phyloP scores from a whole-genome alignment of 2,888 invertebrate genomes.

The Diadegma fenestrale region DNA sequence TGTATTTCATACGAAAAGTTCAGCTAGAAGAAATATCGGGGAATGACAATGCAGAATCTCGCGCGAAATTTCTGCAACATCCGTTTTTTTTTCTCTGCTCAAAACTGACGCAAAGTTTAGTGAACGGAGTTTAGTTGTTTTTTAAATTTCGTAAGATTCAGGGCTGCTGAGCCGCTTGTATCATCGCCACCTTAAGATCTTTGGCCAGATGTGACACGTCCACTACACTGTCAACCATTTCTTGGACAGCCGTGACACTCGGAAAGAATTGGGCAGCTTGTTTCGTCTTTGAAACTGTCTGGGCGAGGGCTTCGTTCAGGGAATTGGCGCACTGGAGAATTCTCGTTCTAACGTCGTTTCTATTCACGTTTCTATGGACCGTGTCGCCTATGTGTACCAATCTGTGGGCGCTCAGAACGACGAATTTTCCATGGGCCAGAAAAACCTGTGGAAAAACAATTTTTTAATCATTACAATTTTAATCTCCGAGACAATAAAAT shows the following conservation, averaged over 20 bases:
- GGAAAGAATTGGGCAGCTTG: conserved; percentile 97
- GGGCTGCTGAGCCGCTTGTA: conserved; percentile 88
- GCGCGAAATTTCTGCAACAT: conserved; percentile 24
- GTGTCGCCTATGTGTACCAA: conserved; percentile 98
- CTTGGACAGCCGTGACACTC: conserved; percentile 94
- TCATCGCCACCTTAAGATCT: conserved; percentile 91
- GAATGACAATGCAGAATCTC: conserved; percentile 19
- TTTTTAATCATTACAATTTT: too few relatives aligned
- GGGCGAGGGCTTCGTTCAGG: conserved; percentile 92
- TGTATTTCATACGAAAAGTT: conserved; percentile 14
- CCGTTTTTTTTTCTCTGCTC: conserved; percentile 9
- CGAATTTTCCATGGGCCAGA: conserved; percentile 97
- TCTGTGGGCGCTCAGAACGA: conserved; percentile 96
- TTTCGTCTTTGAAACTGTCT: conserved; percentile 95
- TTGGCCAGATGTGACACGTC: conserved; percentile 94
- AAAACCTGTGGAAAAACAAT: conserved; percentile 88
- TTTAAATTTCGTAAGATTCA: conserved; percentile 72
- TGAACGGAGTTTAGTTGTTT: not conserved
- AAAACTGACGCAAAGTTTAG: not conserved
- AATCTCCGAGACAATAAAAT: too few relatives aligned
- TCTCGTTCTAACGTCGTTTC: conserved; percentile 90
- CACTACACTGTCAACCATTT: conserved; percentile 96
- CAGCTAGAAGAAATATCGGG: conserved; percentile 33
- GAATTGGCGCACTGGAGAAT: conserved; percentile 92
- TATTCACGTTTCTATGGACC: conserved; percentile 93